These are phyloP conservation scores for Nesospiza acunhae DNA, from an alignment of 2,113 vertebrate species.

Conservation along the genomic window DNA sequence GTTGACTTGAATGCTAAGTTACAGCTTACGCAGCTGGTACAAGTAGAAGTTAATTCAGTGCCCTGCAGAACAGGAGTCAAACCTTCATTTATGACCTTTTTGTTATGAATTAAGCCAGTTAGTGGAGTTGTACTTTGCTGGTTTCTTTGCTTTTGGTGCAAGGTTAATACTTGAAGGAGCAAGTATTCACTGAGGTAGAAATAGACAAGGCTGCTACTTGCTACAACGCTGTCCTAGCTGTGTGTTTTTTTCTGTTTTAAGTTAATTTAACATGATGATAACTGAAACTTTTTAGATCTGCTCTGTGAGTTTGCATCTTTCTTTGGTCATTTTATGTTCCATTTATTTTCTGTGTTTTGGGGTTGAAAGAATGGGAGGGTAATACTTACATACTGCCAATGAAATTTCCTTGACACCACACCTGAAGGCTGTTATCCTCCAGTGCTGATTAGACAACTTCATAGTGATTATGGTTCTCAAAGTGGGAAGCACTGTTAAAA, in stretches of 20 bases:
- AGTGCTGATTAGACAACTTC: neutral
- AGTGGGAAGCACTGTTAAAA: neutral
- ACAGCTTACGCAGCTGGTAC: neutral
- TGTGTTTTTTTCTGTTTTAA: neutral
- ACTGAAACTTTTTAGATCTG: neutral
- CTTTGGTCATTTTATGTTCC: neutral
- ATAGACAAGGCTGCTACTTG: neutral
- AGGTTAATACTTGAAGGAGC: neutral
- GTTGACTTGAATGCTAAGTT: neutral
- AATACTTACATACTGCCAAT: rapidly evolving
- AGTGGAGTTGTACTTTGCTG: neutral
- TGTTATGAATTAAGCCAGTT: neutral
- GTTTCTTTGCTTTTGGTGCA: neutral
- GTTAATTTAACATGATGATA: neutral
- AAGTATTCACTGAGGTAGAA: neutral
- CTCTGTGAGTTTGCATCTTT: neutral
- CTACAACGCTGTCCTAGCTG: neutral
- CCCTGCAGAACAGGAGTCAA: neutral
- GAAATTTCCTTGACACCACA: neutral
- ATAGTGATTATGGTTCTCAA: neutral
- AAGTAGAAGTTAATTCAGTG: neutral
- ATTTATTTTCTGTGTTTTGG: neutral
- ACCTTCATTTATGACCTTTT: neutral
- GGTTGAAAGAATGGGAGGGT: neutral
- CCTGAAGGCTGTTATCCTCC: neutral